These are phyloP conservation scores for Orientallactaga bullata DNA, from an alignment of 2,113 vertebrate species.

Conservation along the genomic window DNA sequence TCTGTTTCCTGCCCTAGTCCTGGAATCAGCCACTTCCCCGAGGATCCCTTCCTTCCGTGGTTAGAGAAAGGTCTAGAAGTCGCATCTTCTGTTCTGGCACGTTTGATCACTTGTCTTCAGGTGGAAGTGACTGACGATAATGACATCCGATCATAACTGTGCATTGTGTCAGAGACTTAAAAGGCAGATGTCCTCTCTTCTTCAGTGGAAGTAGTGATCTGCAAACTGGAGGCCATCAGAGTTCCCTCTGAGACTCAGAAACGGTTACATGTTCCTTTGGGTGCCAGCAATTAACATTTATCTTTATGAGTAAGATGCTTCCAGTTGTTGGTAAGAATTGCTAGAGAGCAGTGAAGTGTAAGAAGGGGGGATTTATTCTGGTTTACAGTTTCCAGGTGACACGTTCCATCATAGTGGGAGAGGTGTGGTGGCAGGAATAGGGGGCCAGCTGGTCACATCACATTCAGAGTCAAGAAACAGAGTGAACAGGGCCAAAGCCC, in stretches of 20 bases:
- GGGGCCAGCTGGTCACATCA: no score
- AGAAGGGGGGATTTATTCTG: no score
- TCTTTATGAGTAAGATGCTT: background rate
- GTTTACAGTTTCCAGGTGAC: no score
- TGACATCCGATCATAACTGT: background rate
- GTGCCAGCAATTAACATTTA: background rate
- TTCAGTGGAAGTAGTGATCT: background rate
- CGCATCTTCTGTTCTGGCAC: rapidly evolving
- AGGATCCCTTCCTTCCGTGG: background rate
- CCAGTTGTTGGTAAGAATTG: background rate
- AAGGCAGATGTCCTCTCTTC: background rate
- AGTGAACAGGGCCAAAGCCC: no score
- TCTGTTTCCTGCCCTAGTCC: background rate
- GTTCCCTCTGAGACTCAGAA: background rate
- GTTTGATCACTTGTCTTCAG: no score
- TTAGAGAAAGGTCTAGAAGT: background rate
- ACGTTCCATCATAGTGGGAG: no score
- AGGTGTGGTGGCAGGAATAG: no score
- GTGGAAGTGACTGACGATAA: no score
- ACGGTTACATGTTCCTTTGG: background rate
- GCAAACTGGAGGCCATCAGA: background rate
- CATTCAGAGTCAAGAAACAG: no score
- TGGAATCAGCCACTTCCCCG: background rate
- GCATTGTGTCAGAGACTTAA: background rate
- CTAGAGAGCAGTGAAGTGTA: background rate